These are phyloP conservation scores for Agriopis leucophaearia DNA, from an alignment of 2,888 invertebrate genomes.

Conservation along the genomic window DNA sequence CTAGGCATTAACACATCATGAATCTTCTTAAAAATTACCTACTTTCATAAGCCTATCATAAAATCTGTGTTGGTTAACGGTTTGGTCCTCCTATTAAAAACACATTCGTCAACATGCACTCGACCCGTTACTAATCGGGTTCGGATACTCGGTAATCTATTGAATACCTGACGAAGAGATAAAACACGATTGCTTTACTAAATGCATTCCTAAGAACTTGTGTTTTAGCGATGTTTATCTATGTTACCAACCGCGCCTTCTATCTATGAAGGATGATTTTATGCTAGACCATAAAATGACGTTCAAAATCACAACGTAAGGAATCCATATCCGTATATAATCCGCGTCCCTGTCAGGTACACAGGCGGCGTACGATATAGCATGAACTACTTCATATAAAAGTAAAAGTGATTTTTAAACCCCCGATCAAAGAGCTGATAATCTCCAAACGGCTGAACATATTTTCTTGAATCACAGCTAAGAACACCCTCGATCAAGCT, in stretches of 20 bases:
- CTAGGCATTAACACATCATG: not conserved
- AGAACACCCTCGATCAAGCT: no score
- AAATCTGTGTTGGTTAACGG: constrained; percentile 17
- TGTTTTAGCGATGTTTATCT: not conserved
- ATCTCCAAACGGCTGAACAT: no score
- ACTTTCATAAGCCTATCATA: constrained; percentile 7
- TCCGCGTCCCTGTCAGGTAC: no score
- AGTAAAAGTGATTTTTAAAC: no score
- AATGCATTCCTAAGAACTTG: constrained; percentile 1
- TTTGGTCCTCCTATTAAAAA: constrained; percentile 30
- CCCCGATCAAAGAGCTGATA: no score
- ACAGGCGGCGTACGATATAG: no score
- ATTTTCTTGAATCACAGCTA: no score
- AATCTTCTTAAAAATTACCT: constrained; percentile 4
- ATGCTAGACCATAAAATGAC: no score
- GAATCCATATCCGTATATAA: no score
- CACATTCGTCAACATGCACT: constrained; percentile 40
- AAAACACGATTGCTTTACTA: constrained; percentile 31
- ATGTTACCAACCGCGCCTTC: not conserved
- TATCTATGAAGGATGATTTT: no score
- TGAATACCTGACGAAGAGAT: constrained; percentile 31
- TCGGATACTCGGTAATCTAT: constrained; percentile 39
- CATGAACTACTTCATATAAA: no score
- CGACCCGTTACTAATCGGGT: constrained; percentile 37
- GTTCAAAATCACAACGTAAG: no score